Evolutionary conservation across 1,140 invertebrate genomes (phyloP).

Genomic region (Stratiolaelaps scimitus): DNA sequence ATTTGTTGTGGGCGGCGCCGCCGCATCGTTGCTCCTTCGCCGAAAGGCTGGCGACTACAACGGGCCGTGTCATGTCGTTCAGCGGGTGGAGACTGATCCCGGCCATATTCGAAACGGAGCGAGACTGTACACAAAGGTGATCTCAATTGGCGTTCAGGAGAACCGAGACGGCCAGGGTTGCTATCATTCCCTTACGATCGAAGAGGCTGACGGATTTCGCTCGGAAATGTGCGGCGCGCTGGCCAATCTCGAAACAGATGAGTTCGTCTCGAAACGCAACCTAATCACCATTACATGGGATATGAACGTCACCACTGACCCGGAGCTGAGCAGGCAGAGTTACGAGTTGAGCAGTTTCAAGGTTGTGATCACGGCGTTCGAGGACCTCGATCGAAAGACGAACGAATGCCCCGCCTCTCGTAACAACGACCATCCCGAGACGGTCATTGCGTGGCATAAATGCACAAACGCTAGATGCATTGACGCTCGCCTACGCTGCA

Average conservation of each 20-base stretch:
- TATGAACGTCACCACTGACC: neutral
- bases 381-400: neutral
- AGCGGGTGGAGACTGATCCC: too few species aligned
- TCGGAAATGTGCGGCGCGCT: neutral
- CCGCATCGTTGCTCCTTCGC: too few species aligned
- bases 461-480: constrained; percentile 4
- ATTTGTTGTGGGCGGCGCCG: too few species aligned
- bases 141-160: neutral
- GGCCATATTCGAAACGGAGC: too few species aligned
- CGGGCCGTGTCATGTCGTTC: too few species aligned
- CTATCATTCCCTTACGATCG: neutral
- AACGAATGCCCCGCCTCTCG: neutral
- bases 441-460: neutral
- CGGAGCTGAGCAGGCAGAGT: neutral
- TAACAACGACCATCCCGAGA: neutral
- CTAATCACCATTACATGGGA: neutral
- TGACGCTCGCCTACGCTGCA: neutral
- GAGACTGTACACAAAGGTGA: constrained; percentile 2
- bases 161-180: neutral
- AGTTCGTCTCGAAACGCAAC: neutral
- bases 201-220: neutral
- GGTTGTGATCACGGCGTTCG: neutral
- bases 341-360: neutral
- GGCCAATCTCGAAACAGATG: neutral
- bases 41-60: too few species aligned